phyloP scores from a whole-genome alignment of 2,797 vertebrate species.

The Mormyrus hasselquistii region DNA sequence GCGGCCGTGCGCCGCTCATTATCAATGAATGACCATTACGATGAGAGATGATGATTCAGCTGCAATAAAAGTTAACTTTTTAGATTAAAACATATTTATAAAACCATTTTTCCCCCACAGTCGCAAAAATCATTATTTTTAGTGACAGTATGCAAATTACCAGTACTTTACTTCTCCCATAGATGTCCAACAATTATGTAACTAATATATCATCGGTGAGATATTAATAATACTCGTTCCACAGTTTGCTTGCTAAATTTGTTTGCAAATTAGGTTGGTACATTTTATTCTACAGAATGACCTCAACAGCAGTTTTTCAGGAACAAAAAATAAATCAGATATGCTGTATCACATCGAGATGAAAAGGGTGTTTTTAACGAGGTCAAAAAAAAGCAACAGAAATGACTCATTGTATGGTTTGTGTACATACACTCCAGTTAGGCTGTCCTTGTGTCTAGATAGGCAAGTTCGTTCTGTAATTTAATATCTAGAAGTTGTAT shows the following conservation, averaged over 20 bases:
- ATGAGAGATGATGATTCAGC: slow-evolving; percentile 5
- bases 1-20: neutral
- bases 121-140: slow-evolving; percentile 13
- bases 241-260: slow-evolving; percentile 3
- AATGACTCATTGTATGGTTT: neutral
- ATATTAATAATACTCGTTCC: neutral
- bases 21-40: neutral
- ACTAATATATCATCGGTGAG: neutral
- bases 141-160: neutral
- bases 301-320: neutral
- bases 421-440: neutral
- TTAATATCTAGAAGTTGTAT: neutral
- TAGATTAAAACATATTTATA: neutral
- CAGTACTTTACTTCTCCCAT: slow-evolving; percentile 3
- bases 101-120: neutral
- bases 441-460: neutral
- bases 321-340: neutral
- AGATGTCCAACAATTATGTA: slow-evolving; percentile 2
- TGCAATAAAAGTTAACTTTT: neutral
- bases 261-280: neutral
- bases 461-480: neutral
- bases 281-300: neutral
- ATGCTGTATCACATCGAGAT: neutral
- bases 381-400: neutral
- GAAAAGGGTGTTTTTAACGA: neutral